Base-by-base conservation (phyloP, 2,888 invertebrate species). In the Crematogaster levior region DNA sequence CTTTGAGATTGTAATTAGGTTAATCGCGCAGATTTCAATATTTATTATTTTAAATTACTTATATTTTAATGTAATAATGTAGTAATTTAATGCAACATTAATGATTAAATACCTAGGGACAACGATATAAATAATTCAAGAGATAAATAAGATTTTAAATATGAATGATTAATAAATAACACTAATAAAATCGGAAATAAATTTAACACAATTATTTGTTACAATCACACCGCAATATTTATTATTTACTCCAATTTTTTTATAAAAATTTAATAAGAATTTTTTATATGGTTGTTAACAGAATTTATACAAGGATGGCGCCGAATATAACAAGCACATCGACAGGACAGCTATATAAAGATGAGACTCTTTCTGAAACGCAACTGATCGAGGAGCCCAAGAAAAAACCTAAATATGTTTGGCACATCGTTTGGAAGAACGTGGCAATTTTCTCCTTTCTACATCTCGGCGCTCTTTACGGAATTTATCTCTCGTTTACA, bases 371-470 rank as follows among this genome's bases (percentile, higher is more conserved):
- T 3, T 0, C 9, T 9, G 77, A 74, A 0, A 7, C 27, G 1
- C 46, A 37, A n/a, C n/a, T n/a, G 48, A 61, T 34, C 27, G 82
- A 90, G 21, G 24, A 58, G 6, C 0, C n/a, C 0, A 89, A 88
- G 18, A 63, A 70, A 9, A 75, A 72, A 61, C 3, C 46, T 4
- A 83, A 84, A 24, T 93, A 93, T 84, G 88, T 86, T 77, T 85
- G 91, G 63, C 84, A 92, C 63, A 94, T 97, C 65, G 98, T 98
- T 9, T 98, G 98, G 98, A 96, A 97, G 88, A 98, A 98, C 93
- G 97, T 98, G 68, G 94, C 97, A n/a, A 95, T 97, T 1, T 98
- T 98, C 92, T 95, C 95, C 10, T 97, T 97, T 92, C 95, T 98
- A 84, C 98, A 98, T 93, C 53, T 96, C 68, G 97, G 97, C 3